Evolutionary conservation across 2,888 invertebrate genomes (phyloP), one percentile per base, ranked within the genome.

Genomic region (Cataglyphis rosenhaueri): DNA sequence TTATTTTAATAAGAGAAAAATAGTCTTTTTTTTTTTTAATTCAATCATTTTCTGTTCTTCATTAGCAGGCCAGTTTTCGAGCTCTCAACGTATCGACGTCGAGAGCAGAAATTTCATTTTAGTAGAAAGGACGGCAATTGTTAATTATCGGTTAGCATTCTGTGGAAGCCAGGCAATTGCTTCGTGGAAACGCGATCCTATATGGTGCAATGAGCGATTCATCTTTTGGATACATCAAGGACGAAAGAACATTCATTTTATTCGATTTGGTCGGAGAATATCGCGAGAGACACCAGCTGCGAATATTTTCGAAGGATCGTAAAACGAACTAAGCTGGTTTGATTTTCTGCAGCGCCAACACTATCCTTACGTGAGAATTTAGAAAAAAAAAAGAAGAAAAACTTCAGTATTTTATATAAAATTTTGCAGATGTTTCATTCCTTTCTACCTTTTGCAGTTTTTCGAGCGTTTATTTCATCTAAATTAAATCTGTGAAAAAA

Each of bases 91-190:
- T 61, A n/a, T 29, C 41, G n/a, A 61, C n/a, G n/a, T 44, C 32
- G 41, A 61, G 6, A 61, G 18, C 21, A 35, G 21, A 61, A 12
- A 21, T 62, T 75, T 62, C 35, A 48, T 74, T 62, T 74, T 21
- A 48, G 44, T 15, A 41, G n/a, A 59, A 73, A 38, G 21, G 4
- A 57, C 25, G 5, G 15, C 12, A 38, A 41, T 73, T 73, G 25
- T 73, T 61, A 74, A 61, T 62, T 35, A 75, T 21, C 4, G 15
- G 44, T 61, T 48, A 35, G 21, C 18, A 41, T 74, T 41, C 10
- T 5, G 29, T 59, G 44, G 44, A 61, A 55, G 4, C 25, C 10
- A 41, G 1, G 0, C 38, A 6, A 38, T 64, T 38, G 21, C 12
- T 61, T 61, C 18, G 29, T 18, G 18, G 9, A 61, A 32, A 61